These are phyloP conservation scores for Xestia sexstrigata DNA, from an alignment of 2,888 invertebrate species.

Conservation along the genomic window DNA sequence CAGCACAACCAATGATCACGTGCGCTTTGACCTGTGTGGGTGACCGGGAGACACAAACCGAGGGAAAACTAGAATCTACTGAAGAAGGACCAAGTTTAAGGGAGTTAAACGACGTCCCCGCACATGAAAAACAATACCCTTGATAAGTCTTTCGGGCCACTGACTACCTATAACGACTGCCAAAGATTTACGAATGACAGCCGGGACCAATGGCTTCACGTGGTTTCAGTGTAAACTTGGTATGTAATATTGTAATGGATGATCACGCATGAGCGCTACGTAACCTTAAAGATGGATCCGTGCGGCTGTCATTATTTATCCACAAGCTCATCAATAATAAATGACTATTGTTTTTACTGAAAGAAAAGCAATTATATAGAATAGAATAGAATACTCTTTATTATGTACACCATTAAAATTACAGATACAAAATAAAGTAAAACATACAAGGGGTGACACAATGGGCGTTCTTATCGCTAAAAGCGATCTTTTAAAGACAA, in stretches of 20 bases:
- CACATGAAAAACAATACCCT: neutral
- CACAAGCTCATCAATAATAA: neutral
- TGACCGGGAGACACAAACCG: neutral
- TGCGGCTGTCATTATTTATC: neutral
- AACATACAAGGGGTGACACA: too few relatives aligned
- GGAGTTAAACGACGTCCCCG: neutral
- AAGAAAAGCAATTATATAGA: too few relatives aligned
- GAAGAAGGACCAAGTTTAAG: neutral
- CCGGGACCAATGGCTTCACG: neutral
- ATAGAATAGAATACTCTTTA: too few relatives aligned
- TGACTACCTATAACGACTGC: neutral
- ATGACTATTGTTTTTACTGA: too few relatives aligned
- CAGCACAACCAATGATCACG: conserved; percentile 69
- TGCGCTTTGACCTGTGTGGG: conserved; percentile 76
- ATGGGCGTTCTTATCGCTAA: too few relatives aligned
- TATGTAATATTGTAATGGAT: neutral
- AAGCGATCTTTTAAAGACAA: too few relatives aligned
- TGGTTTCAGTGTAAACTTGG: neutral
- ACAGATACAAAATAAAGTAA: too few relatives aligned
- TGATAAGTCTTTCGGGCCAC: neutral
- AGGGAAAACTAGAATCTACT: neutral
- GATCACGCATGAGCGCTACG: neutral
- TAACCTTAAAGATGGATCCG: neutral
- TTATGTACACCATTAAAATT: too few relatives aligned
- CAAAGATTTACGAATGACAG: neutral